A percentile compares a stretch with the other conserved stretches of the same genome.
Conservation (phyloP, 2,797 vertebrate species). For the Momotus momota region DNA sequence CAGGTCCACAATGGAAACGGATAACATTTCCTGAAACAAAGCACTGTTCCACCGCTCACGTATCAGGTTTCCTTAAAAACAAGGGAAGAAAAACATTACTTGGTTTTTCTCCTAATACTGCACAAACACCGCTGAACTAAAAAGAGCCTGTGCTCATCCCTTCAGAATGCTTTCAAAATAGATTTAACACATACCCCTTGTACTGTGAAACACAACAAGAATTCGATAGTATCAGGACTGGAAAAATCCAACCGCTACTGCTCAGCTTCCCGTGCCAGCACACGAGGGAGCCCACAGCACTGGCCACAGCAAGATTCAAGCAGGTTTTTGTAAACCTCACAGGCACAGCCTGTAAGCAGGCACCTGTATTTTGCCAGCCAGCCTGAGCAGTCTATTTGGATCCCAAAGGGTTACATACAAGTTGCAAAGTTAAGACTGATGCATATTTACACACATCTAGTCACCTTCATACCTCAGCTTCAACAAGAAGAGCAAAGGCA, state of each 20-base stretch:
- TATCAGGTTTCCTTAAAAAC: slow-evolving; percentile 79
- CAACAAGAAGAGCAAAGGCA: not conserved
- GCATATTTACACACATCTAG: not conserved
- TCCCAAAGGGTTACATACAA: not conserved
- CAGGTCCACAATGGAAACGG: slow-evolving; percentile 74
- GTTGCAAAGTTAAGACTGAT: not conserved
- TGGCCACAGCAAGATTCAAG: not conserved
- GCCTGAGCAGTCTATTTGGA: not conserved
- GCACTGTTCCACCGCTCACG: slow-evolving; percentile 70
- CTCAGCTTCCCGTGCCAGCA: not conserved
- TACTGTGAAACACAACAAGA: slow-evolving; percentile 60
- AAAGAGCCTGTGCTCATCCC: slow-evolving; percentile 62
- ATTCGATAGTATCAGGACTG: slow-evolving; percentile 63
- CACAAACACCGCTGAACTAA: slow-evolving; percentile 70
- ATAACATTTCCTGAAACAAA: slow-evolving; percentile 78
- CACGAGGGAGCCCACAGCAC: not conserved
- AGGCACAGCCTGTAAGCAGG: not conserved
- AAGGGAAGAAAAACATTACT: slow-evolving; percentile 78
- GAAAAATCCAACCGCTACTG: slow-evolving; percentile 29
- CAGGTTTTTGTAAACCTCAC: not conserved
- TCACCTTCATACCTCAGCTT: rapidly evolving
- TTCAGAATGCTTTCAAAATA: slow-evolving; percentile 73
- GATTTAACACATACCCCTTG: slow-evolving; percentile 36
- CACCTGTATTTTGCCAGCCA: not conserved
- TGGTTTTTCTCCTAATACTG: slow-evolving; percentile 70